phyloP scores from a whole-genome alignment of 2,888 invertebrate genomes.

The Ephialtes manifestator region DNA sequence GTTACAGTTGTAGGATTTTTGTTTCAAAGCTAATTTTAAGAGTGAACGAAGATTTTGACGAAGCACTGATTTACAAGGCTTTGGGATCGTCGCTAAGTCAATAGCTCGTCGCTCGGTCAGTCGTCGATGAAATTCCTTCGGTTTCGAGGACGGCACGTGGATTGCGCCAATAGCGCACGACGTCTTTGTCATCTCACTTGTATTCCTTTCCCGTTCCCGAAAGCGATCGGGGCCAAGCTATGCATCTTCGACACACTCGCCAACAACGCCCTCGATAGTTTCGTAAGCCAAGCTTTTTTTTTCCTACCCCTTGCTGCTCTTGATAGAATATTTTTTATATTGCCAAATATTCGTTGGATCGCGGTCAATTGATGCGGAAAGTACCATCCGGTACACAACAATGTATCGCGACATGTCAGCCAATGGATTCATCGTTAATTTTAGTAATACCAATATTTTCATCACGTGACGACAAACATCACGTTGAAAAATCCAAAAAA shows the following conservation, averaged over 20 bases:
- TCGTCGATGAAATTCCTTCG: slow-evolving; percentile 77
- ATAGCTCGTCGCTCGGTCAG: slow-evolving; percentile 56
- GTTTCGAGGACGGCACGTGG: slow-evolving; percentile 84
- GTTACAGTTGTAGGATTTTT: not conserved
- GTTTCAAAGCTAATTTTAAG: not conserved
- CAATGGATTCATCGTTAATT: slow-evolving; percentile 1
- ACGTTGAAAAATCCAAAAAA: slow-evolving; percentile 35
- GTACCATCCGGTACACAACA: slow-evolving; percentile 25
- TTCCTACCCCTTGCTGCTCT: slow-evolving; percentile 66
- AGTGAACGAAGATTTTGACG: slow-evolving; percentile 13
- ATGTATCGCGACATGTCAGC: not conserved
- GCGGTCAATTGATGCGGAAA: slow-evolving; percentile 54
- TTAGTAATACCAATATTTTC: slow-evolving; percentile 7
- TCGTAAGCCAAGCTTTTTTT: slow-evolving; percentile 64
- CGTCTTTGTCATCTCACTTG: slow-evolving; percentile 49
- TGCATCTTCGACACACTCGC: slow-evolving; percentile 49
- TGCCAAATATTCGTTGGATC: slow-evolving; percentile 69
- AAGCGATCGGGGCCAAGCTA: slow-evolving; percentile 68
- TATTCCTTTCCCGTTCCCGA: slow-evolving; percentile 66
- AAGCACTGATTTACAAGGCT: slow-evolving; percentile 59
- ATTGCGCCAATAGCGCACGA: slow-evolving; percentile 74
- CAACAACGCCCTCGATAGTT: slow-evolving; percentile 64
- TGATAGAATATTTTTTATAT: slow-evolving; percentile 59
- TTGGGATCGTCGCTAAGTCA: slow-evolving; percentile 63
- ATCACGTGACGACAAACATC: not conserved